Evolutionary conservation across 1,140 invertebrate species (phyloP), one percentile per base, ranked within the genome.

Genomic region (Heterodera schachtii): DNA sequence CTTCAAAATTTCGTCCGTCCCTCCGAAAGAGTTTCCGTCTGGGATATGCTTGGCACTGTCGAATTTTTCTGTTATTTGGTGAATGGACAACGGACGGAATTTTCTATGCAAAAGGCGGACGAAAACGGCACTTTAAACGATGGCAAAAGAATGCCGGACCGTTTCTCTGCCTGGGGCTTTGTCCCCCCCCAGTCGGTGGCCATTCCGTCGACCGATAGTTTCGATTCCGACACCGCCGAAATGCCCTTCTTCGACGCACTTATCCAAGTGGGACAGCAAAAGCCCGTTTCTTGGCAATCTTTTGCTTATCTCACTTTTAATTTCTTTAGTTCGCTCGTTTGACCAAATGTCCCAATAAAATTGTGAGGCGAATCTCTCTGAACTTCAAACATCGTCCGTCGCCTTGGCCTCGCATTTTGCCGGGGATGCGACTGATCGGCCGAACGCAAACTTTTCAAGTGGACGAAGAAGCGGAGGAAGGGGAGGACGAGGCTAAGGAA

Each of bases 41-140:
- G 76, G 76, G 76, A 78, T 47, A 41, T 78, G n/a, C 47, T 70
- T 52, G 76, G 76, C 66, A 70, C 44, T 47, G n/a, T 46, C 41
- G 76, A 78, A 44, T 78, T 78, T 46, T 78, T 69, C 44, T 41
- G 70, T 67, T 78, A 78, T 78, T 78, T 78, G 70, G 66, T 78
- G 6, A 52, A 52, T 9, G 66, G 57, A 60, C 57, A 60, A 60
- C 9, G 16, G 16, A 19, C 57, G 11, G 6, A 60, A 60, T 19
- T 9, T 9, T 9, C 47, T n/a, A n/a, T n/a, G n/a, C n/a, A n/a
- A 49, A 49, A 4, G 16, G 66, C 64, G 43, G 21, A 11, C 69
- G 21, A 16, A 47, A 69, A 67, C 19, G 70, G 46, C 11, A 67
- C 16, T n/a, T n/a, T n/a, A n/a, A n/a, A 77, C 6, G 19, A 31